Base-by-base conservation (phyloP, 2,797 vertebrate species). In the Arrhamphus sclerolepis region DNA sequence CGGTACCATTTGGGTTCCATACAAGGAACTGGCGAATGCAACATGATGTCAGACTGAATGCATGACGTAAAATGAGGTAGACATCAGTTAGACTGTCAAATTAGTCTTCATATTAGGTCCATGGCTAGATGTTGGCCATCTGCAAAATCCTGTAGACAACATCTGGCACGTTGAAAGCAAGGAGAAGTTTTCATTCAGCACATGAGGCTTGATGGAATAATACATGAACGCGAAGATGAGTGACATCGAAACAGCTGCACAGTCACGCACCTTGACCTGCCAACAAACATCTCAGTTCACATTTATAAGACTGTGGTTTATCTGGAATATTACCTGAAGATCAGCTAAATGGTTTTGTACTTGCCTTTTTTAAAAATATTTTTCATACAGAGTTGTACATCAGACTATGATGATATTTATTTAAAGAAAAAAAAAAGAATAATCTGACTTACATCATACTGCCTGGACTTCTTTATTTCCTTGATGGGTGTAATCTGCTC, bases 391-490 rank as follows among this genome's bases (percentile, higher is more conserved):
- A 48, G 0, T 28, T 17, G 18, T 28, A 26, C 17, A 47, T 17
- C 44, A 17, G 31, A 34, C 31, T 34, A 34, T 34, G 31, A 10
- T 13, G 10, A 34, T 19, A 5, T 40, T n/a, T 7, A 17, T 29
- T 17, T 19, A 26, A 29, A 26, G 8, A 10, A 10, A 17, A 52
- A 17, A 0, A 26, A 42, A 43, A 13, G 16, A 24, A 16, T 8
- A 17, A 18, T 24, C 54, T 39, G 9, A 88, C 95, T 95, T 88
- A 99, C 97, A 80, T 98, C 96, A 53, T 94, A 93, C 39, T 96
- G 94, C 85, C 92, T 94, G 0, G 75, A 87, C 87, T 92, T 94
- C 0, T 92, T 94, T 0, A 82, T 91, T 71, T 97, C 82, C 46
- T 89, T 91, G 55, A 89, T 57, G 2, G 87, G 84, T 42, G 76